Conservation (phyloP, 2,888 invertebrate species). For the Eremobia ochroleuca region DNA sequence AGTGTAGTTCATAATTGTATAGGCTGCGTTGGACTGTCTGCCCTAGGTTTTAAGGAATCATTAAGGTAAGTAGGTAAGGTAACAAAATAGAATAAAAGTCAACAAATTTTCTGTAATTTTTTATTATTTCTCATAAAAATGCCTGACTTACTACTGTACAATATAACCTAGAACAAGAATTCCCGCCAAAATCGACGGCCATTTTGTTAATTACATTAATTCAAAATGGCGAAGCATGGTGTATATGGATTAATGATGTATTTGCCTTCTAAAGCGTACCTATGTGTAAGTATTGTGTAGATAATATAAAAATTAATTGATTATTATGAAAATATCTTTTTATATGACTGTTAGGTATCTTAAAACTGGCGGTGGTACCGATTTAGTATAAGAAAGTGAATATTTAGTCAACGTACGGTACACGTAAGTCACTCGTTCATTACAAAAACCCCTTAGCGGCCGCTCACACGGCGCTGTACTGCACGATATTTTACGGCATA, state of each 20-base stretch:
- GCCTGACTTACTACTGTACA: conserved; percentile 70
- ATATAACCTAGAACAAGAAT: conserved; percentile 57
- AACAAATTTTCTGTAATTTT: conserved; percentile 51
- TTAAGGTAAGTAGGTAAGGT: not conserved
- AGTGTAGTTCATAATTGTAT: not conserved
- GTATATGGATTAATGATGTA: conserved; percentile 46
- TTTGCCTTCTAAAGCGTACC: conserved; percentile 52
- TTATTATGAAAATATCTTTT: conserved; percentile 65
- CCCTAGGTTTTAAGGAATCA: not conserved
- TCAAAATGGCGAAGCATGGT: conserved; percentile 71
- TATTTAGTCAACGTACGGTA: not conserved
- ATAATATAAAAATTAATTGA: conserved; percentile 54
- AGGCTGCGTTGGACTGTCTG: not conserved
- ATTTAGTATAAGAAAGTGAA: not conserved
- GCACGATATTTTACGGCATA: not conserved
- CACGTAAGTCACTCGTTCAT: not conserved
- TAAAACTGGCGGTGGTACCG: conserved; percentile 5
- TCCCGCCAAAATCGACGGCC: conserved; percentile 64
- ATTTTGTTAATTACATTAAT: conserved; percentile 65
- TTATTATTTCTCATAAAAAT: conserved; percentile 77
- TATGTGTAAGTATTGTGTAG: conserved; percentile 47
- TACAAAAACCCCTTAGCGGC: not conserved
- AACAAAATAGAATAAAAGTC: conserved; percentile 53
- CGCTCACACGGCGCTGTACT: not conserved
- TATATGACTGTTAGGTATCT: not conserved